phyloP scores from a whole-genome alignment of 2,113 vertebrate species.

The Ranitomeya imitator region DNA sequence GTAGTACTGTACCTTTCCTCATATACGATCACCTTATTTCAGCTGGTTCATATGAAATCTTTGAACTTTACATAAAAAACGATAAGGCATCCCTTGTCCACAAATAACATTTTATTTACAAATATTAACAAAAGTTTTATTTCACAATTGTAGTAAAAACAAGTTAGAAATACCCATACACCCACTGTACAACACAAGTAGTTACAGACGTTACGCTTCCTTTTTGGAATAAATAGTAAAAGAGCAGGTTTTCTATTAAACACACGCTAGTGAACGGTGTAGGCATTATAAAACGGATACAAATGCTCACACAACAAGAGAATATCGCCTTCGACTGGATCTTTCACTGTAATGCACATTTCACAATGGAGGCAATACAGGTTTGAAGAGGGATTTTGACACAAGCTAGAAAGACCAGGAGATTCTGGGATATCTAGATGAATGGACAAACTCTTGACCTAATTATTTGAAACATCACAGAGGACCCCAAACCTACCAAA shows the following conservation, averaged over 20 bases:
- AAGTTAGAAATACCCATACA: conserved; percentile 38
- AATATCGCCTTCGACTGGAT: neutral
- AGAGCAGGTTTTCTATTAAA: conserved; percentile 1
- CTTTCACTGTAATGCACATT: neutral
- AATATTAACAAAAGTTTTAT: conserved; percentile 42
- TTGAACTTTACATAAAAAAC: neutral
- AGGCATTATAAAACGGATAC: neutral
- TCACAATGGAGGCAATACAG: neutral
- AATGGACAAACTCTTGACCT: neutral
- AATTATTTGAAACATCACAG: neutral
- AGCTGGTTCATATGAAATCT: no score
- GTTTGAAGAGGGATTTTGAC: neutral
- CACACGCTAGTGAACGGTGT: neutral
- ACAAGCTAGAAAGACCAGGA: neutral
- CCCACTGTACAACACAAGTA: conserved; percentile 1
- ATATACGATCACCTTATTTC: no score
- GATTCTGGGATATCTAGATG: neutral
- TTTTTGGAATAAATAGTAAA: conserved; percentile 7
- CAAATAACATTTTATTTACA: conserved; percentile 45
- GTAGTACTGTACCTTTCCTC: no score
- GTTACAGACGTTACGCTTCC: neutral
- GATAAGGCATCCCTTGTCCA: neutral
- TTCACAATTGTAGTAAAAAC: conserved; percentile 44
- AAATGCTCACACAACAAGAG: neutral
- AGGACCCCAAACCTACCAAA: neutral